phyloP scores from a whole-genome alignment of 1,140 invertebrate genomes.

The Tetramorium simillimum region DNA sequence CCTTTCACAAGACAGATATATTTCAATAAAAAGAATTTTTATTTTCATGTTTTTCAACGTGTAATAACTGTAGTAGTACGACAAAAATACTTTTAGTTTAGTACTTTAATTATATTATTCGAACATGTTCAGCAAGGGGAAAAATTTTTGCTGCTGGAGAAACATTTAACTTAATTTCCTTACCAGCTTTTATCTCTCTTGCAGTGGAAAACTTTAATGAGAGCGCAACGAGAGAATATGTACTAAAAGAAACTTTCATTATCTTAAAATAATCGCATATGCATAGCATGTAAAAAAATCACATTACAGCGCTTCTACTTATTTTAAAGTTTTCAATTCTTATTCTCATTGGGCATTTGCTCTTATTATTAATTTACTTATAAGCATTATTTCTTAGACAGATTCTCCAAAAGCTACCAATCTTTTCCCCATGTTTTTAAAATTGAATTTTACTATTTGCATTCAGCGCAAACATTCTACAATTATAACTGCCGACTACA shows the following conservation, averaged over 20 bases:
- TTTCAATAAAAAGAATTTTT: conserved; percentile 11
- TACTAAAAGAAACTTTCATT: conserved; percentile 53
- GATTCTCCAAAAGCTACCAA: neutral
- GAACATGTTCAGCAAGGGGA: conserved; percentile 40
- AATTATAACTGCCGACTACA: neutral
- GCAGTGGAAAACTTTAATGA: conserved; percentile 59
- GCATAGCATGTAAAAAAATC: conserved; percentile 1
- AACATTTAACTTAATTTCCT: conserved; percentile 60
- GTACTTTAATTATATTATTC: conserved; percentile 36
- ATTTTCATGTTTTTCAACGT: conserved; percentile 5
- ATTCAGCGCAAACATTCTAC: neutral
- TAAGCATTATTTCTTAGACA: neutral
- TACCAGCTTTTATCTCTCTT: conserved; percentile 57
- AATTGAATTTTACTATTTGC: neutral
- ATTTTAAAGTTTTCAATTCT: neutral
- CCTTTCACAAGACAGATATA: neutral
- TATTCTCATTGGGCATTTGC: conserved; percentile 28
- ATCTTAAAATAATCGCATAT: conserved; percentile 48
- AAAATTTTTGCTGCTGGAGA: conserved; percentile 39
- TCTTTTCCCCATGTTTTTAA: neutral
- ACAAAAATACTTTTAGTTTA: conserved; percentile 41
- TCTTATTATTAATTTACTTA: conserved; percentile 6
- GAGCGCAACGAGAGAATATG: conserved; percentile 43
- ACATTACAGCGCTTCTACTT: neutral
- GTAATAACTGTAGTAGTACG: conserved; percentile 22